Evolutionary conservation across 2,113 vertebrate genomes (phyloP).

Genomic region (Setophaga coronata): DNA sequence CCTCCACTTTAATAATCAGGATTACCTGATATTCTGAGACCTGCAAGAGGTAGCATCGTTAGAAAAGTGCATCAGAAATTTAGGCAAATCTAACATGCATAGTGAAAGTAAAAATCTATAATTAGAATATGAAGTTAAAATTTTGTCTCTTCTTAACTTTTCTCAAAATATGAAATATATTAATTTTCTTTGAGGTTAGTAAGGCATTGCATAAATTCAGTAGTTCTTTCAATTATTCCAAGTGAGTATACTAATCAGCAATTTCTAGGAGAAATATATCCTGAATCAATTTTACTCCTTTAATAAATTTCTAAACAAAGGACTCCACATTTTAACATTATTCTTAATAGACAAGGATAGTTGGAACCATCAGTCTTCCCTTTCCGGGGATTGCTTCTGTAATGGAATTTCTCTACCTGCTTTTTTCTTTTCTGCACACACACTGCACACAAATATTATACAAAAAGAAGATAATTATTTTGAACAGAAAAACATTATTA

Average conservation of each 20-base stretch:
- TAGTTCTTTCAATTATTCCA: background rate
- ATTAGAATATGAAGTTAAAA: conserved; percentile 8
- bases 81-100: background rate
- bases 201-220: background rate
- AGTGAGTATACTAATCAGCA: background rate
- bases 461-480: background rate
- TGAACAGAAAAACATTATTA: background rate
- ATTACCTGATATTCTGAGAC: conserved; percentile 34
- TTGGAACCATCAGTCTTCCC: background rate
- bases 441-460: background rate
- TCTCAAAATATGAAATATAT: background rate
- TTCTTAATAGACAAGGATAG: background rate
- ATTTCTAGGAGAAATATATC: background rate
- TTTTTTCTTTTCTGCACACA: background rate
- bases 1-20: conserved; percentile 8
- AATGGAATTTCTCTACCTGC: background rate
- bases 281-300: background rate
- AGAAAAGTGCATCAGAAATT: background rate
- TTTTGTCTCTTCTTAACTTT: background rate
- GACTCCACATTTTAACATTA: background rate
- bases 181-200: background rate
- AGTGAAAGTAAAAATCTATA: background rate
- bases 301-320: background rate
- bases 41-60: background rate
- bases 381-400: background rate